Conservation (phyloP, 2,113 vertebrate species). For the Nymphicus hollandicus region DNA sequence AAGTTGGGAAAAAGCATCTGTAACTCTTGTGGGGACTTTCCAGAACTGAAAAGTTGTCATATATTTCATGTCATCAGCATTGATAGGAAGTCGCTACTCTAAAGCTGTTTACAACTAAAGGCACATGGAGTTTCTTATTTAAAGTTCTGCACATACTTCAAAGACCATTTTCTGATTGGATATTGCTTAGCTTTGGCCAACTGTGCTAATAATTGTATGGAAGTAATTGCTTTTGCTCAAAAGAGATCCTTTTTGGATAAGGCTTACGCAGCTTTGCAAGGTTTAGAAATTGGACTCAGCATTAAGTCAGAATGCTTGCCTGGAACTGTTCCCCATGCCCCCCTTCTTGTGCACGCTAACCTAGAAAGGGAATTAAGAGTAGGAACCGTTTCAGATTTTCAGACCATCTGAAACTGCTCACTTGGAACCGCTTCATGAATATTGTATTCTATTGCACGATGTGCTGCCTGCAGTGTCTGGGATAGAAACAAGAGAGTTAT, state of each 20-base stretch:
- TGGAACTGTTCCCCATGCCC: neutral
- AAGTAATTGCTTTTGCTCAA: neutral
- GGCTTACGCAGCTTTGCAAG: neutral
- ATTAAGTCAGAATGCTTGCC: neutral
- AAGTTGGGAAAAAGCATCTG: neutral
- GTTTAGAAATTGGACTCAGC: neutral
- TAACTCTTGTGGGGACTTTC: neutral
- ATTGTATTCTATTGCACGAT: neutral
- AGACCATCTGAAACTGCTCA: slow-evolving; percentile 20
- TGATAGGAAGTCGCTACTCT: neutral
- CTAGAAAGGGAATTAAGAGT: neutral
- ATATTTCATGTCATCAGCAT: neutral
- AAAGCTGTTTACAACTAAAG: neutral
- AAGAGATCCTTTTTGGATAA: neutral
- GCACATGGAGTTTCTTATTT: neutral
- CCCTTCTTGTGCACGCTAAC: neutral
- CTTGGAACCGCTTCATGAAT: slow-evolving; percentile 21
- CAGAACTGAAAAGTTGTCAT: neutral
- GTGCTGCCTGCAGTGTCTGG: neutral
- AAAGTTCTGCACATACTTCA: neutral
- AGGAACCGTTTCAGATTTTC: slow-evolving; percentile 6
- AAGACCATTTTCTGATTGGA: neutral
- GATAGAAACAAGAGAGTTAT: slow-evolving; percentile 18
- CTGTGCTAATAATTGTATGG: neutral
- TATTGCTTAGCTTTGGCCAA: neutral